phyloP scores from a whole-genome alignment of 2,888 invertebrate genomes.

The Sphaerophoria rueppellii region DNA sequence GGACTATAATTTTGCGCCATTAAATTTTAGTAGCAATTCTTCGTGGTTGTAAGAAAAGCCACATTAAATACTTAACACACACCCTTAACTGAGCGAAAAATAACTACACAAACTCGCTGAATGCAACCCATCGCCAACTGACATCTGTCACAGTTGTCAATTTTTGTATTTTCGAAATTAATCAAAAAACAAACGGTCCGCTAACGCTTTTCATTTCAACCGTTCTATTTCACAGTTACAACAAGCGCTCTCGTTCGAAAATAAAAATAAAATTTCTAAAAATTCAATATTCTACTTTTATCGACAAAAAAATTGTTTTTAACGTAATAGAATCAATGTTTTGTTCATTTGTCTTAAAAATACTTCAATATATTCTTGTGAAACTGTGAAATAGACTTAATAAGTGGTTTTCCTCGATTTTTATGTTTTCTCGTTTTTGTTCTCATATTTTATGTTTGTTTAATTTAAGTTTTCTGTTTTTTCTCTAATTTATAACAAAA shows the following conservation, averaged over 20 bases:
- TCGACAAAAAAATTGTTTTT: slow-evolving; percentile 23
- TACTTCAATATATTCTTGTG: too few relatives aligned
- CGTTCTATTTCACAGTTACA: slow-evolving; percentile 60
- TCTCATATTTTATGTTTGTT: not conserved
- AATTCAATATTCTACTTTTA: not conserved
- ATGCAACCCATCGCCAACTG: not conserved
- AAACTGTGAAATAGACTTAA: too few relatives aligned
- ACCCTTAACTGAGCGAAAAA: slow-evolving; percentile 18
- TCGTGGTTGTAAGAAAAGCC: too few relatives aligned
- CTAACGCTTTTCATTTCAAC: slow-evolving; percentile 56
- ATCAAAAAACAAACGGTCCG: slow-evolving; percentile 65
- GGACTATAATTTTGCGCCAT: too few relatives aligned
- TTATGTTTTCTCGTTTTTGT: not conserved
- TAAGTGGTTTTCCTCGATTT: not conserved
- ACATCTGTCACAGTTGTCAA: slow-evolving; percentile 45
- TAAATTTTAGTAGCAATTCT: too few relatives aligned
- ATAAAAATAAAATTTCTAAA: not conserved
- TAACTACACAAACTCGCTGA: not conserved
- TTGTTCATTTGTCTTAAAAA: too few relatives aligned
- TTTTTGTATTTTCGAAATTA: slow-evolving; percentile 49
- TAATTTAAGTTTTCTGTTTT: not conserved
- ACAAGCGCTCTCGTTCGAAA: slow-evolving; percentile 18
- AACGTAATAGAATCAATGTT: not conserved
- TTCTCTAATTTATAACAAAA: not conserved
- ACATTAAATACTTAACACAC: not conserved